Percentiles rank a stretch among this genome's conserved stretches.
Conservation (phyloP, 2,113 vertebrate genomes). For the Eonycteris spelaea region DNA sequence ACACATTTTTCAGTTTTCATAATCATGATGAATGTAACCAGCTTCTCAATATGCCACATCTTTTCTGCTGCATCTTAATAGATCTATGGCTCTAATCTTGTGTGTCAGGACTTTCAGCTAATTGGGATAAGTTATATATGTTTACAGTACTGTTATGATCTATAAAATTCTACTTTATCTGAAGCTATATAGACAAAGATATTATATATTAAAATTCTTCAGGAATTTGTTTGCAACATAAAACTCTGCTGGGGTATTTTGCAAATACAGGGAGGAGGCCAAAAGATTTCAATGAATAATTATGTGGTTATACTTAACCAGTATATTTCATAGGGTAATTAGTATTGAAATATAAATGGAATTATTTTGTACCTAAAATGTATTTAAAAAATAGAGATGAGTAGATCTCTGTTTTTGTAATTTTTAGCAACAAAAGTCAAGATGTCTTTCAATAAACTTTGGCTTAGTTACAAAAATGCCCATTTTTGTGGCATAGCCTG, state of each 20-base stretch:
- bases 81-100: conserved; percentile 68
- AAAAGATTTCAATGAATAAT: not conserved
- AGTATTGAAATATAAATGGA: not conserved
- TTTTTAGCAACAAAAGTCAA: not conserved
- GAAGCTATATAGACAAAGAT: conserved; percentile 17
- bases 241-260: conserved; percentile 53
- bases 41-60: conserved; percentile 61
- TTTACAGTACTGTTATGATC: conserved; percentile 67
- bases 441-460: not conserved
- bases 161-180: conserved; percentile 75
- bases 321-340: not conserved
- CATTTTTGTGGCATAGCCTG: not conserved
- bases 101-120: conserved; percentile 77
- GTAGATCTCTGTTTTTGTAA: not conserved
- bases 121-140: conserved; percentile 79
- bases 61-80: conserved; percentile 69
- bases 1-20: conserved; percentile 64
- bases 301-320: not conserved
- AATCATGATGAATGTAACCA: conserved; percentile 70
- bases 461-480: not conserved
- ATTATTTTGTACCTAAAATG: not conserved
- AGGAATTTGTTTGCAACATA: conserved; percentile 62
- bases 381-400: not conserved
- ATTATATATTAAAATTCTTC: conserved; percentile 73
- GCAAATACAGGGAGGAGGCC: conserved; percentile 45